These are phyloP conservation scores for Cathartes aura DNA, from an alignment of 2,113 vertebrate genomes.

Conservation along the genomic window DNA sequence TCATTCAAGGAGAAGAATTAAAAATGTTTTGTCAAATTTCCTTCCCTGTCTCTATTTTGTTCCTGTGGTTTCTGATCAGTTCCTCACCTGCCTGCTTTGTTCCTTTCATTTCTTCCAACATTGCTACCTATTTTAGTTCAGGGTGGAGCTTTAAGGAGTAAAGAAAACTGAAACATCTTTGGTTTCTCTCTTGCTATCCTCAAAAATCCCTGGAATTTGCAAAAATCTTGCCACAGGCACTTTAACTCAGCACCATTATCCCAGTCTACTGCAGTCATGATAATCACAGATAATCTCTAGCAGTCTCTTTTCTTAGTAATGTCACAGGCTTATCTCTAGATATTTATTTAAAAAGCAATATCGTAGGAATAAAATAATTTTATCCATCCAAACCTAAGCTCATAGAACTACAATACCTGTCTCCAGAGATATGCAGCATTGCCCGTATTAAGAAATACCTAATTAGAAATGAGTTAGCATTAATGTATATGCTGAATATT, in stretches of 20 bases:
- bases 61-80: background rate
- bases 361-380: background rate
- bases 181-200: background rate
- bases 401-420: background rate
- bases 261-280: background rate
- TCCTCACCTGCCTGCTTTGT: background rate
- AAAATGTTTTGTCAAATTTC: background rate
- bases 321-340: background rate
- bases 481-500: background rate
- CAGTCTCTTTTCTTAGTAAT: background rate
- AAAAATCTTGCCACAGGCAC: background rate
- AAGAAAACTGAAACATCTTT: background rate
- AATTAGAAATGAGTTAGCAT: background rate
- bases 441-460: background rate
- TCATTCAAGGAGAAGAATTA: background rate
- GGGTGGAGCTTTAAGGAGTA: background rate
- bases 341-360: background rate
- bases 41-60: background rate
- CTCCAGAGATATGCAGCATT: background rate
- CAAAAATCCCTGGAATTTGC: constrained; percentile 1
- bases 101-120: background rate
- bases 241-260: background rate
- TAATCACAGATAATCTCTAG: background rate
- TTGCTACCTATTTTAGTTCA: background rate
- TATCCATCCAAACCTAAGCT: background rate